Evolutionary conservation across 1,140 invertebrate species (phyloP).

Genomic region (Magallana gigas): DNA sequence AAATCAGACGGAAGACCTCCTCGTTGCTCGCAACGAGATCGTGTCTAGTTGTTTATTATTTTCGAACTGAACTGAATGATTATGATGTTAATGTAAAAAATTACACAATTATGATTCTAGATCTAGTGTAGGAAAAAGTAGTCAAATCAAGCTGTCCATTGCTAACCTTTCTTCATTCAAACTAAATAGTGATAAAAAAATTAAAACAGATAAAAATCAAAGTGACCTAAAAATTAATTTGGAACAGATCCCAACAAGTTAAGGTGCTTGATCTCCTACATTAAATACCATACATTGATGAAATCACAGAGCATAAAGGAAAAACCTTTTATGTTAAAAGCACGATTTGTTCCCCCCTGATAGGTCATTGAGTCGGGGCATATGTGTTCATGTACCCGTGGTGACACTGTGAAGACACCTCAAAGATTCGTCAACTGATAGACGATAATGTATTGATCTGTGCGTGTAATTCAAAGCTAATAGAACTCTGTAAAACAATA

Average conservation of each 20-base stretch:
- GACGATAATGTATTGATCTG: not conserved
- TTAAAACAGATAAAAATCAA: not conserved
- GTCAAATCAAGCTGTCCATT: no score
- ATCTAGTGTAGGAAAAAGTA: no score
- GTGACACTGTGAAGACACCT: not conserved
- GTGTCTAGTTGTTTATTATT: no score
- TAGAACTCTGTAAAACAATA: not conserved
- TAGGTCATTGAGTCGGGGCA: not conserved
- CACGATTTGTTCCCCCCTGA: not conserved
- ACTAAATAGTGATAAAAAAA: not conserved
- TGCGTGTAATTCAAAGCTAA: not conserved
- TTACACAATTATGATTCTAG: no score
- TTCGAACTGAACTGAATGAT: no score
- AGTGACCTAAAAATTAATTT: not conserved
- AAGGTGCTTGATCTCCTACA: not conserved
- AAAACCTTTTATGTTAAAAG: not conserved
- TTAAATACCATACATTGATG: not conserved
- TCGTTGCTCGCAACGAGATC: no score
- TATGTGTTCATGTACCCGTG: not conserved
- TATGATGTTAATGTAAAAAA: no score
- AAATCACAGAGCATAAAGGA: not conserved
- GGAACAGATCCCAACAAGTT: not conserved
- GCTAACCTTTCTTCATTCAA: no score
- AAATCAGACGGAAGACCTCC: no score
- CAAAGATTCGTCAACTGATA: not conserved